A percentile compares a stretch with the other conserved stretches of the same genome.
Conservation (phyloP, 2,113 vertebrate genomes). For the Pseudonaja textilis region DNA sequence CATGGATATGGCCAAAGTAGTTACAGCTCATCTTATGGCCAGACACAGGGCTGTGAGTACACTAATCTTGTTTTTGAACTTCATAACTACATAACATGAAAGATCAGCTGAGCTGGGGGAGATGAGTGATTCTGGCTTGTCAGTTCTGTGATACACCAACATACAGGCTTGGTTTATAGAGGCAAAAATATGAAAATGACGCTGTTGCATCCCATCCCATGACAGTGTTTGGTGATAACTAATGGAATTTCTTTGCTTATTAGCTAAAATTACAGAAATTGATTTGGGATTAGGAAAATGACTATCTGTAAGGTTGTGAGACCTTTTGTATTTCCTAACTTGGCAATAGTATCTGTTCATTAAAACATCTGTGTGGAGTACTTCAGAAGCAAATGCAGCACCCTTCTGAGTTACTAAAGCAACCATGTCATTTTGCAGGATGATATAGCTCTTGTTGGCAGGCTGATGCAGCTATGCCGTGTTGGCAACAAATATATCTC, state of each 20-base stretch:
- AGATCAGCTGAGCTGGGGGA: not conserved
- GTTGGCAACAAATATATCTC: not conserved
- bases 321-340: not conserved
- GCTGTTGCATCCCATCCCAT: not conserved
- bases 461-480: not conserved
- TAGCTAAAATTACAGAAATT: not conserved
- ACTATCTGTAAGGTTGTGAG: too few relatives aligned
- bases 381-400: not conserved
- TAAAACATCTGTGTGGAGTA: not conserved
- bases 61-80: not conserved
- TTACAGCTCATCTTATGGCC: constrained; percentile 77
- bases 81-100: not conserved
- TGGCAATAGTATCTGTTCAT: not conserved
- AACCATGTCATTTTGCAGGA: not conserved
- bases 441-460: not conserved
- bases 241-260: not conserved
- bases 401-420: not conserved
- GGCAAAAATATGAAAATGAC: not conserved
- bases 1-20: constrained; percentile 81
- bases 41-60: constrained; percentile 78
- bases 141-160: not conserved
- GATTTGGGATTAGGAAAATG: not conserved
- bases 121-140: not conserved
- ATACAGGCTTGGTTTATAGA: not conserved
- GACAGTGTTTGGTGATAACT: not conserved